phyloP scores from a whole-genome alignment of 2,888 invertebrate genomes.

The Drosophila helvetica region DNA sequence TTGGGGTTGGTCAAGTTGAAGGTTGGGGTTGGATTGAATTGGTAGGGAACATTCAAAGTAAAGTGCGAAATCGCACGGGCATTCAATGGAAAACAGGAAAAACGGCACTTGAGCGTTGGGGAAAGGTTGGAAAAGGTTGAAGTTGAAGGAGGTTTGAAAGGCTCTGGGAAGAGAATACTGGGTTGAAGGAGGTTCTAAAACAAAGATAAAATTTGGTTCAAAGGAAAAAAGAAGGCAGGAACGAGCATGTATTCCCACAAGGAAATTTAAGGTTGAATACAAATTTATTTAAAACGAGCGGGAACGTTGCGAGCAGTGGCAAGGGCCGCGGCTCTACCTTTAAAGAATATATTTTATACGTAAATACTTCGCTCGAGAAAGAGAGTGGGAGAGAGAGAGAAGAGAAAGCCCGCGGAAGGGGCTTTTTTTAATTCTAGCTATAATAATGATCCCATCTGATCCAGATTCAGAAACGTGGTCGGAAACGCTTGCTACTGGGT shows the following conservation, averaged over 20 bases:
- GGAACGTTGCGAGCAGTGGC: too few relatives aligned
- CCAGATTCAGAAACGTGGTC: too few relatives aligned
- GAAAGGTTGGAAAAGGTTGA: not conserved
- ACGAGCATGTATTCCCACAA: too few relatives aligned
- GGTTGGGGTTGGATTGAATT: not conserved
- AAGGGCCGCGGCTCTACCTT: too few relatives aligned
- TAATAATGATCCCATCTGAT: too few relatives aligned
- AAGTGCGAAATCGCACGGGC: not conserved
- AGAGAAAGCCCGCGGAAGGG: too few relatives aligned
- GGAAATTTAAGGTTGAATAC: not conserved
- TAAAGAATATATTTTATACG: too few relatives aligned
- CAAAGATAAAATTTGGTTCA: not conserved
- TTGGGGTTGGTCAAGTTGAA: constrained; percentile 27
- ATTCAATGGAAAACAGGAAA: not conserved
- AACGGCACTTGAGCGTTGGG: not conserved
- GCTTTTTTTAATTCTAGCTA: too few relatives aligned
- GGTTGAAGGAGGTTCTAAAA: not conserved
- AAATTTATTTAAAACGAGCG: too few relatives aligned
- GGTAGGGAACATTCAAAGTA: not conserved
- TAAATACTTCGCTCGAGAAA: too few relatives aligned
- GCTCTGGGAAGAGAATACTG: not conserved
- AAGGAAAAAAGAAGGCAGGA: not conserved
- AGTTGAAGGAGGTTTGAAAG: constrained; percentile 35
- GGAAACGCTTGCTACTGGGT: too few relatives aligned
- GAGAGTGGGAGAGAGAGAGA: too few relatives aligned